phyloP scores from a whole-genome alignment of 2,113 vertebrate genomes.

The Chionis minor region DNA sequence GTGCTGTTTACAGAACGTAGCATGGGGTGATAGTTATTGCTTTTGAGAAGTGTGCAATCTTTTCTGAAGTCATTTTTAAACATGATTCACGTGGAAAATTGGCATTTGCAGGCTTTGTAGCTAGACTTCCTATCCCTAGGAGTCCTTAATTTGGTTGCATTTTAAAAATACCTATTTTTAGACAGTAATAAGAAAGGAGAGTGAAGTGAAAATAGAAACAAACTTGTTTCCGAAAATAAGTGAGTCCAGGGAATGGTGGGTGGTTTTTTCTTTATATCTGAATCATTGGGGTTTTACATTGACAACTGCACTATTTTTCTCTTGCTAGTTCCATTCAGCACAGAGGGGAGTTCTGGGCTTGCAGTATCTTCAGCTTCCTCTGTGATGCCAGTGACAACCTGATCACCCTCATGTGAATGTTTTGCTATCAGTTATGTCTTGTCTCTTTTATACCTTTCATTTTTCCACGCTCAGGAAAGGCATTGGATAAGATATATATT shows the following conservation, averaged over 20 bases:
- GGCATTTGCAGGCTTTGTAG: not conserved
- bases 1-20: conserved; percentile 27
- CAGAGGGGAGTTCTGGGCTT: not conserved
- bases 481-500: not conserved
- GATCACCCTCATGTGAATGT: accelerated
- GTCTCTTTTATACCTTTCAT: not conserved
- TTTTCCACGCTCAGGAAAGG: not conserved
- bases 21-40: conserved; percentile 44
- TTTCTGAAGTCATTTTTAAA: conserved; percentile 27
- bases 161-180: not conserved
- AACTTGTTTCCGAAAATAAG: not conserved
- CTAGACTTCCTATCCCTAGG: not conserved
- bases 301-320: not conserved
- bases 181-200: not conserved
- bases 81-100: conserved; percentile 31
- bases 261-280: not conserved
- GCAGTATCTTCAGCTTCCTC: not conserved
- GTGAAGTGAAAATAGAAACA: not conserved
- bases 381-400: not conserved
- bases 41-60: conserved; percentile 13
- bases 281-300: not conserved
- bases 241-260: not conserved
- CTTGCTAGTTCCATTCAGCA: not conserved
- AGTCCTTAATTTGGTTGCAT: not conserved
- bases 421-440: not conserved